These are phyloP conservation scores for Conus betulinus DNA, from an alignment of 1,140 invertebrate species.

Conservation along the genomic window DNA sequence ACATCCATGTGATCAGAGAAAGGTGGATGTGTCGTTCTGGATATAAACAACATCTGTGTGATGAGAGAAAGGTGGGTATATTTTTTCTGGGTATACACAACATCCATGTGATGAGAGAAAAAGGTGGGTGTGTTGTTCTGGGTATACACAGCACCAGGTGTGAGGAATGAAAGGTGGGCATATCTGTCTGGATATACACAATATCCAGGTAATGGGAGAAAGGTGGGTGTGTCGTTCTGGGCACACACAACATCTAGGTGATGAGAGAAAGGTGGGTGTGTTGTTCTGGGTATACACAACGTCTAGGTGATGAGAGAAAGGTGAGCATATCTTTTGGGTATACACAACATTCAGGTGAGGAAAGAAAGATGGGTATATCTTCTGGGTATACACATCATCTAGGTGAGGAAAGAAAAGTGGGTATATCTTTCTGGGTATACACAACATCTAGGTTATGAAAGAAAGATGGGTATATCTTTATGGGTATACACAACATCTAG, in stretches of 20 bases:
- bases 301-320: no score
- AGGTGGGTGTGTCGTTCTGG: slow-evolving; percentile 86
- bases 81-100: no score
- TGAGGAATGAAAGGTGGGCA: slow-evolving; percentile 90
- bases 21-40: no score
- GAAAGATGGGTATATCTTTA: slow-evolving; percentile 79
- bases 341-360: no score
- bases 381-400: no score
- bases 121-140: slow-evolving; percentile 83
- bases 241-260: slow-evolving; percentile 99
- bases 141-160: slow-evolving; percentile 99
- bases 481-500: slow-evolving; percentile 94
- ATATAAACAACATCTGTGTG: no score
- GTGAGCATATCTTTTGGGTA: slow-evolving; percentile 37
- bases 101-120: no score
- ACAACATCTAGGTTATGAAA: slow-evolving; percentile 99
- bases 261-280: slow-evolving; percentile 88
- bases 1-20: no score
- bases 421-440: slow-evolving; percentile 94
- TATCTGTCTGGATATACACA: slow-evolving; percentile 81
- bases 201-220: slow-evolving; percentile 99
- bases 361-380: no score
- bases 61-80: slow-evolving; percentile 37
- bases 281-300: slow-evolving; percentile 75
- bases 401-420: no score